Conservation (phyloP, 1,140 invertebrate species). For the Apis dorsata region DNA sequence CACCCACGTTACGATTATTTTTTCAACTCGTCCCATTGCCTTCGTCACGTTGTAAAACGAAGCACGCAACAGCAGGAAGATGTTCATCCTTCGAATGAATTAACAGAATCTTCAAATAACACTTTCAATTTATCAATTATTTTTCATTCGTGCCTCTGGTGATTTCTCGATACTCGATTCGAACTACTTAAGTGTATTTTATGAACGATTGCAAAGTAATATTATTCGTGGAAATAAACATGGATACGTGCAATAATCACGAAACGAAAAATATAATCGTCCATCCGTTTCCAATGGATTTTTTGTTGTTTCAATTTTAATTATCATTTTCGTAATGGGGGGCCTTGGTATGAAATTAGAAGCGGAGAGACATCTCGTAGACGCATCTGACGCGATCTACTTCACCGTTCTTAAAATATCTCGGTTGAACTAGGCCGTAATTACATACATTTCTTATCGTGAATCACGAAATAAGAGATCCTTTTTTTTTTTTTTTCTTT, state of each 20-base stretch:
- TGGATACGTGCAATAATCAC: too few species aligned
- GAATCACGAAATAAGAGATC: not conserved
- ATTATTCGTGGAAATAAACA: too few species aligned
- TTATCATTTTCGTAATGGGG: not conserved
- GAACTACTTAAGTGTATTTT: too few species aligned
- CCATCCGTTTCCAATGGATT: not conserved
- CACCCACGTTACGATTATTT: not conserved
- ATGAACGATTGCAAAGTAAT: too few species aligned
- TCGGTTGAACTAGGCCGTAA: not conserved
- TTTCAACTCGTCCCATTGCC: not conserved
- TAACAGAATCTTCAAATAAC: not conserved
- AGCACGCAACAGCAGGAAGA: not conserved
- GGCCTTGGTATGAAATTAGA: not conserved
- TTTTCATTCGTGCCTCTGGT: too few species aligned
- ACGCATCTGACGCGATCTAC: constrained; percentile 11
- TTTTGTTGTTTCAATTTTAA: not conserved
- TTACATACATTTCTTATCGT: not conserved
- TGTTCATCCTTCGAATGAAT: not conserved
- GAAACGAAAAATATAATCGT: not conserved
- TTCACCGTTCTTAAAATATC: constrained; percentile 27
- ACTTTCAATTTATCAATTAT: too few species aligned
- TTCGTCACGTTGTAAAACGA: not conserved
- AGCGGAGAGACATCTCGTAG: not conserved
- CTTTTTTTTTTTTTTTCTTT: not conserved
- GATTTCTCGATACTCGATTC: too few species aligned